Evolutionary conservation across 2,113 vertebrate species (phyloP), one percentile per base, ranked within the genome.

Genomic region (cat (Felis catus)): DNA sequence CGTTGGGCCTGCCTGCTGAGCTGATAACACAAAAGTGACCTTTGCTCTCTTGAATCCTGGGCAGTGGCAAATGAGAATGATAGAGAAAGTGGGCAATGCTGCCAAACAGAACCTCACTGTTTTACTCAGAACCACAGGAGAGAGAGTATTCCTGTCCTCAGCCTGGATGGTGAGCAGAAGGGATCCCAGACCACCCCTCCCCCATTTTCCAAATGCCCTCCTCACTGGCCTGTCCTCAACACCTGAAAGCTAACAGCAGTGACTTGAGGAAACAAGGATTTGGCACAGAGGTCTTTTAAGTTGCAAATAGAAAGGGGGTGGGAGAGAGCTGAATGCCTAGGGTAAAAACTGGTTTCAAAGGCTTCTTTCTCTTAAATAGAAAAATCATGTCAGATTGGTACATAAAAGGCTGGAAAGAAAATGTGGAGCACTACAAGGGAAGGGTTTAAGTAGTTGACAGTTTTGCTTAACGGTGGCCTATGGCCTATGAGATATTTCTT

Each of bases 381-480:
- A 53, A 76, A 92, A 29, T 23, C 73, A 23, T 61, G 23, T 66
- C 68, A 82, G 41, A 41, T 39, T 45, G 15, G 63, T 27, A 18
- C 11, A 19, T 29, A 6, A 83, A 53, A 66, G 41, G 11, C 12
- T 71, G 16, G 53, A 36, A 18, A 63, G 66, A 51, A 71, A 61
- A 41, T 1, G 1, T 58, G 31, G 25, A 11, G 15, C 12, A 1
- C 36, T 61, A 12, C 18, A 53, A 63, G 58, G 58, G n/a, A 8
- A 41, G n/a, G 18, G 4, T 41, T 79, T n/a, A 45, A 65, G 14
- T 6, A 12, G 48, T 7, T 53, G 11, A 63, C 25, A 65, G 63
- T 76, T 76, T n/a, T 53, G 16, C 36, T 19, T 7, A 45, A n/a
- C 31, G 0, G 0, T 51, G 53, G n/a, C 7, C 51, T 1, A 0